Percentiles rank a stretch among this genome's conserved stretches.
Conservation (phyloP, 1,140 invertebrate genomes). For the Maconellicoccus hirsutus region DNA sequence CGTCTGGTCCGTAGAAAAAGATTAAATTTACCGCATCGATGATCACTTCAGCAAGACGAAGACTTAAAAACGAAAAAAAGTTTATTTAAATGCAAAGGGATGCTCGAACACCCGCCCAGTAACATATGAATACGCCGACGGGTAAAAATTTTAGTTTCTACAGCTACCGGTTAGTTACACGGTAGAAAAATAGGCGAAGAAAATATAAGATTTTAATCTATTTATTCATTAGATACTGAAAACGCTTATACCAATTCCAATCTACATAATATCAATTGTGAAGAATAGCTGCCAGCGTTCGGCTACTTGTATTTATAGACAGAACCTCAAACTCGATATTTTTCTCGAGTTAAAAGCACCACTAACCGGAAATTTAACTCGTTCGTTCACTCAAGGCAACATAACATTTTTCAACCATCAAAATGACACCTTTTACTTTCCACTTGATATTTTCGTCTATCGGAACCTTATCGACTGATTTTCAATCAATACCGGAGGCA, state of each 20-base stretch:
- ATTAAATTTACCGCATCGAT: background rate
- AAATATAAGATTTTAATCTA: constrained; percentile 10
- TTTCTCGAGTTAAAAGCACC: background rate
- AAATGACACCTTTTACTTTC: background rate
- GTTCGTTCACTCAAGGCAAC: background rate
- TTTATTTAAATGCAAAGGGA: background rate
- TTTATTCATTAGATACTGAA: background rate
- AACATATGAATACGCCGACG: background rate
- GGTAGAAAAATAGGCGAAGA: background rate
- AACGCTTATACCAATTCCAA: background rate
- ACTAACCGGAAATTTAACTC: background rate
- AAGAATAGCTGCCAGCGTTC: background rate
- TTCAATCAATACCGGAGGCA: no score
- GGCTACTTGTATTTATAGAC: constrained; percentile 4
- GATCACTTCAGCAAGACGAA: background rate
- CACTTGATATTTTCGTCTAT: background rate
- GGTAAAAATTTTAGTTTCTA: background rate
- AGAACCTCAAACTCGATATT: no score
- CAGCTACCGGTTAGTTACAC: background rate
- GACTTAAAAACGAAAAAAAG: no score
- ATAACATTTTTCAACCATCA: background rate
- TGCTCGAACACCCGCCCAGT: background rate
- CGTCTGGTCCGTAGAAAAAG: no score
- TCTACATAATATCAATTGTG: constrained; percentile 9
- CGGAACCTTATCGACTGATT: background rate